Evolutionary conservation across 2,113 vertebrate species (phyloP).

Genomic region (Amia ocellicauda): DNA sequence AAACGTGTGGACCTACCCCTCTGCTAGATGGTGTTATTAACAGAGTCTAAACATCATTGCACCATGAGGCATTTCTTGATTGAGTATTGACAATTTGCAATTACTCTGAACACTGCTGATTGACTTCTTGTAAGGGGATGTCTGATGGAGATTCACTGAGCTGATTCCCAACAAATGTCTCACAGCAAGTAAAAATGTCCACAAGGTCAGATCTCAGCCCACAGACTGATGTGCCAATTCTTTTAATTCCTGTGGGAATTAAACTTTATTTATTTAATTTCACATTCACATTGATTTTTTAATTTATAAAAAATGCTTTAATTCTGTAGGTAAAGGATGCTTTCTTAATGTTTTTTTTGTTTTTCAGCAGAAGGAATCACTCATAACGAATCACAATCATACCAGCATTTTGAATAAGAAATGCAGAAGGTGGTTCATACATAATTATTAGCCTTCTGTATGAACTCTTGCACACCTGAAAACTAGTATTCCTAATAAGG

Average conservation of each 20-base stretch:
- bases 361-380: background rate
- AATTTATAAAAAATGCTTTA: background rate
- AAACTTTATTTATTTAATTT: background rate
- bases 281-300: background rate
- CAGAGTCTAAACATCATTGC: slow-evolving; percentile 37
- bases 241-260: slow-evolving; percentile 17
- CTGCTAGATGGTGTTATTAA: slow-evolving; percentile 45
- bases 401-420: background rate
- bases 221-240: slow-evolving; percentile 19
- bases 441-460: background rate
- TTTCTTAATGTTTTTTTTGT: too few species aligned
- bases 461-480: slow-evolving; percentile 6
- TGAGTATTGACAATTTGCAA: slow-evolving; percentile 45
- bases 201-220: slow-evolving; percentile 42
- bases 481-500: background rate
- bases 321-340: background rate
- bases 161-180: slow-evolving; percentile 37
- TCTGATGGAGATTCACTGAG: slow-evolving; percentile 27
- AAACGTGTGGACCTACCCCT: too few species aligned
- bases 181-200: slow-evolving; percentile 19
- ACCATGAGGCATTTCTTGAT: slow-evolving; percentile 40
- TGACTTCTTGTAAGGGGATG: slow-evolving; percentile 31
- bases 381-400: too few species aligned
- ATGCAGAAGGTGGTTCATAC: background rate
- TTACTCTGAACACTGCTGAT: slow-evolving; percentile 25